Evolutionary conservation across 2,888 invertebrate genomes (phyloP).

Genomic region (Drosophila kuntzei): DNA sequence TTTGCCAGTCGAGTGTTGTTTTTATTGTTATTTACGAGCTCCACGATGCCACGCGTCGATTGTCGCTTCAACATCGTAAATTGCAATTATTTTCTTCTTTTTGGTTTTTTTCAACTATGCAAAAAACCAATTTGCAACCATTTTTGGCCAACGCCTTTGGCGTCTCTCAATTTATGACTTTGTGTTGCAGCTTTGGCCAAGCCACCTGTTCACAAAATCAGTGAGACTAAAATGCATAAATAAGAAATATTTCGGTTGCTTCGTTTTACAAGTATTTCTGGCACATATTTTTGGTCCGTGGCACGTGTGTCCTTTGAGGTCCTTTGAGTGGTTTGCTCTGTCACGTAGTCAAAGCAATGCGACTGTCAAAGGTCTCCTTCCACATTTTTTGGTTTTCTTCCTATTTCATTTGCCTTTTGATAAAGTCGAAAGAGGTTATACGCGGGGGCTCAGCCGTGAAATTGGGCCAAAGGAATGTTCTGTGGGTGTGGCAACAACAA

Average conservation of each 20-base stretch:
- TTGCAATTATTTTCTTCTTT: constrained; percentile 36
- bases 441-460: constrained; percentile 11
- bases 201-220: constrained; percentile 13
- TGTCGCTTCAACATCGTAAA: constrained; percentile 48
- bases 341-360: constrained; percentile 24
- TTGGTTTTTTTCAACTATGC: constrained; percentile 22
- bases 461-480: constrained; percentile 17
- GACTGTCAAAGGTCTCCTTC: background rate
- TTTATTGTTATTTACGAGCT: constrained; percentile 55
- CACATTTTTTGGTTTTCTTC: constrained; percentile 8
- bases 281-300: constrained; percentile 8
- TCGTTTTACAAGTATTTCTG: background rate
- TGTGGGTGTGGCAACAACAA: constrained; percentile 2
- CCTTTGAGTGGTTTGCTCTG: constrained; percentile 11
- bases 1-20: constrained; percentile 32
- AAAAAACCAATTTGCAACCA: constrained; percentile 36
- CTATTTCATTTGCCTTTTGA: constrained; percentile 22
- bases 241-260: constrained; percentile 6
- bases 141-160: constrained; percentile 46
- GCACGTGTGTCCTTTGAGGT: constrained; percentile 19
- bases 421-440: constrained; percentile 8
- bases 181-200: background rate
- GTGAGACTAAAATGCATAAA: constrained; percentile 16
- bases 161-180: constrained; percentile 33
- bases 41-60: constrained; percentile 59